Percentiles rank a stretch among this genome's conserved stretches.
These are phyloP conservation scores for Pseudococcus jackbeardsleyi DNA, from an alignment of 2,888 invertebrate species.

Conservation along the genomic window DNA sequence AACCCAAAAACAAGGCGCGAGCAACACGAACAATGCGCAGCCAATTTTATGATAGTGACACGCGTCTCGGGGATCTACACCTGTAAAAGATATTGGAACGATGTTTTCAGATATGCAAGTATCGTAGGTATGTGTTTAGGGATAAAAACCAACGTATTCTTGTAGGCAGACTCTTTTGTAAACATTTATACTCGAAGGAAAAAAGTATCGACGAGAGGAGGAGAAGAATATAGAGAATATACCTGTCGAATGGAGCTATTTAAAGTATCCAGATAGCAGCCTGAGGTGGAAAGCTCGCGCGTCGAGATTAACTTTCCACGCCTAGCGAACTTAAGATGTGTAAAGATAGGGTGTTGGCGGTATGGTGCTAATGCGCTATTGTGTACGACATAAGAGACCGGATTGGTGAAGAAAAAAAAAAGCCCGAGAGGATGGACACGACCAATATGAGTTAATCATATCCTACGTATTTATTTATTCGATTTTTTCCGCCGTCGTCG, in stretches of 20 bases:
- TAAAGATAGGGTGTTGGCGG: conserved; percentile 14
- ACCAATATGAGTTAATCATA: conserved; percentile 46
- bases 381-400: background rate
- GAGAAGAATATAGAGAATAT: background rate
- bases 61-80: background rate
- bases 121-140: background rate
- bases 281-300: conserved; percentile 17
- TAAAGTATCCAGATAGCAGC: background rate
- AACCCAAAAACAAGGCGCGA: conserved; percentile 6
- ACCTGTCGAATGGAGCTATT: background rate
- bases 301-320: conserved; percentile 17
- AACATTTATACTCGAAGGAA: too few relatives aligned
- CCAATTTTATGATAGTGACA: conserved; percentile 38
- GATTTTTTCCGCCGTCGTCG: background rate
- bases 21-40: conserved; percentile 24
- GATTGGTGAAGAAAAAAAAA: conserved; percentile 10
- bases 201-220: background rate
- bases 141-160: too few relatives aligned
- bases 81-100: background rate
- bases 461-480: conserved; percentile 48
- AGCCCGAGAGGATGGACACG: conserved; percentile 40
- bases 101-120: background rate
- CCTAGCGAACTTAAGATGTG: conserved; percentile 14
- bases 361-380: conserved; percentile 36
- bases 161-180: too few relatives aligned